Percentiles rank a stretch among this genome's conserved stretches.
phyloP scores from a whole-genome alignment of 2,797 vertebrate species.

The Ceryle rudis region DNA sequence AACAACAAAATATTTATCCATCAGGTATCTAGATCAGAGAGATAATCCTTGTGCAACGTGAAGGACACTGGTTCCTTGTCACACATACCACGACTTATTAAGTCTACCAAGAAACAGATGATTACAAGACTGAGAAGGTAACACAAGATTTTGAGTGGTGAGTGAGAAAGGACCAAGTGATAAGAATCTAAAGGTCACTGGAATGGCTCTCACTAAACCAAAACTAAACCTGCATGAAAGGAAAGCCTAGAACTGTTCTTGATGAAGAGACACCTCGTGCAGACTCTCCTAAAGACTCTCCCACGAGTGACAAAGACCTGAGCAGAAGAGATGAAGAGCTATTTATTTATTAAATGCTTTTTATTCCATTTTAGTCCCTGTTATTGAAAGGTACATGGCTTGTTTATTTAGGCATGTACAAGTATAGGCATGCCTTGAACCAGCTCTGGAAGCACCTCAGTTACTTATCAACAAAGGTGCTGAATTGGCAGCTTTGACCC shows the following conservation, averaged over 20 bases:
- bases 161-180: background rate
- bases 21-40: accelerated
- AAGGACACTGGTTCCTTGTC: background rate
- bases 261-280: background rate
- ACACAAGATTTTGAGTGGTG: background rate
- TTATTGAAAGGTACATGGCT: background rate
- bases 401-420: background rate
- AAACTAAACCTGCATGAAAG: background rate
- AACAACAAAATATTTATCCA: background rate
- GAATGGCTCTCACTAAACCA: background rate
- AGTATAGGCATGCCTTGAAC: background rate
- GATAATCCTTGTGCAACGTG: background rate
- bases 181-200: background rate
- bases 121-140: background rate
- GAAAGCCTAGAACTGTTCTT: background rate
- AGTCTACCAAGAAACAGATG: background rate
- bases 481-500: background rate
- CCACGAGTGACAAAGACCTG: background rate
- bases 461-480: background rate
- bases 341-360: too few species aligned
- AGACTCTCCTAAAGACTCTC: background rate
- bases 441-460: background rate
- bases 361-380: background rate
- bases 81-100: background rate
- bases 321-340: background rate